Percentiles rank a stretch among this genome's conserved stretches.
phyloP scores from a whole-genome alignment of 2,797 vertebrate genomes.

The Urocyon cinereoargenteus region DNA sequence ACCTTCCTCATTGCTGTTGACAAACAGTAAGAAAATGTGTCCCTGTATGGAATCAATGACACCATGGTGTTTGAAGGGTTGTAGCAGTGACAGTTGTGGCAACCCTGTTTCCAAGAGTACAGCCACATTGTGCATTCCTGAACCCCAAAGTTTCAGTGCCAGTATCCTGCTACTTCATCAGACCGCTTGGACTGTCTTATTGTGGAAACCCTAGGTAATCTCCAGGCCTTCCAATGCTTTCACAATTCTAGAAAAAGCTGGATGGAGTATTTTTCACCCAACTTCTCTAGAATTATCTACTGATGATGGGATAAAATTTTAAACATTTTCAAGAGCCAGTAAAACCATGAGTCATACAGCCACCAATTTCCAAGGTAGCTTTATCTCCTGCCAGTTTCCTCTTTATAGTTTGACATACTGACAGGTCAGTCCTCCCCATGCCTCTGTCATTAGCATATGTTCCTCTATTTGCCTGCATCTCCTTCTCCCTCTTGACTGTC shows the following conservation, averaged over 20 bases:
- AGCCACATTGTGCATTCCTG: neutral
- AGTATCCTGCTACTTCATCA: neutral
- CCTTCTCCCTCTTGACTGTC: neutral
- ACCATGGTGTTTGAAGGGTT: neutral
- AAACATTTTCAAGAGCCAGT: neutral
- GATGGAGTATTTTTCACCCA: neutral
- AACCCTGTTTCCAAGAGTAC: neutral
- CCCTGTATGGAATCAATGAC: neutral
- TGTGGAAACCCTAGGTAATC: neutral
- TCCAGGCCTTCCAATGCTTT: neutral
- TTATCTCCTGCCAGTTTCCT: neutral
- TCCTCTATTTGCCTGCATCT: neutral
- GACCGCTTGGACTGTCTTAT: neutral
- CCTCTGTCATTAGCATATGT: neutral
- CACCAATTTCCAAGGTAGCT: neutral
- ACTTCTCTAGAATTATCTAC: neutral
- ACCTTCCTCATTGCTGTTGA: neutral
- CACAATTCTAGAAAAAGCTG: neutral
- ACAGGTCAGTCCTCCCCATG: neutral
- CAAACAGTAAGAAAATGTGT: neutral
- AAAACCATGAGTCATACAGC: neutral
- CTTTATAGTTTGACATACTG: neutral
- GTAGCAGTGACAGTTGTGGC: neutral
- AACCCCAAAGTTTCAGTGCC: neutral
- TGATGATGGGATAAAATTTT: neutral